A percentile compares a stretch with the other conserved stretches of the same genome.
phyloP scores from a whole-genome alignment of 64 coral and sea anemone genomes.

The Astreopora myriophthalma region DNA sequence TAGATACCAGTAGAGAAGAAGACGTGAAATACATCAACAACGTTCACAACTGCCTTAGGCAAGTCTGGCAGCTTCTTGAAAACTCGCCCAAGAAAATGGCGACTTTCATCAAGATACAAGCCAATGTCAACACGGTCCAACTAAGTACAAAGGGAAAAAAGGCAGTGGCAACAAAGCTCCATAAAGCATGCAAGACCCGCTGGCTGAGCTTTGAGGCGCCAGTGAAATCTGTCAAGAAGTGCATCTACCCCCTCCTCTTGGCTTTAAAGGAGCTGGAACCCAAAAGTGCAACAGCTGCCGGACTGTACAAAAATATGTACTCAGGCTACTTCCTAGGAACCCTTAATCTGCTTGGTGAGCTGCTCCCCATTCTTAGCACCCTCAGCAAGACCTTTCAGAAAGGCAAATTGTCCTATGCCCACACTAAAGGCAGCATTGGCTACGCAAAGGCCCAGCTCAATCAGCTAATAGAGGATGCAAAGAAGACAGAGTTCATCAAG shows the following conservation, averaged over 20 bases:
- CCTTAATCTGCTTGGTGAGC: not conserved
- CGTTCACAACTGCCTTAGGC: not conserved
- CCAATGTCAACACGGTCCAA: not conserved
- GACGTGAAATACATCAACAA: not conserved
- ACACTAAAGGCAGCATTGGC: constrained; percentile 13
- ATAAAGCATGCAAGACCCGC: constrained; percentile 3
- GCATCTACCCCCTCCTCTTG: constrained; percentile 7
- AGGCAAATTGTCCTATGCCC: not conserved
- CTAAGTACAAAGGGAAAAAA: constrained; percentile 13
- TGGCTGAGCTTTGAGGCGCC: constrained; percentile 19
- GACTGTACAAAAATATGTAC: constrained; percentile 24
- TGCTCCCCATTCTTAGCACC: constrained; percentile 33
- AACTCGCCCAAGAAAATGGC: constrained; percentile 13
- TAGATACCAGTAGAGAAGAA: not conserved
- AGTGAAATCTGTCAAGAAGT: constrained; percentile 15
- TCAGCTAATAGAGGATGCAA: constrained; percentile 6
- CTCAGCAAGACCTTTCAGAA: constrained; percentile 55
- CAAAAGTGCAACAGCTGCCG: not conserved
- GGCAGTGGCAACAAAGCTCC: not conserved
- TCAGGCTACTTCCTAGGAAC: not conserved
- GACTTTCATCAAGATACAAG: not conserved
- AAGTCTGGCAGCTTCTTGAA: constrained; percentile 13
- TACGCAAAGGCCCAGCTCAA: constrained; percentile 15
- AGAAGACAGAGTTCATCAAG: not conserved
- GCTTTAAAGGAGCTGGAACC: not conserved